Evolutionary conservation across 2,888 invertebrate genomes (phyloP).

Genomic region (Rhogogaster chlorosoma): DNA sequence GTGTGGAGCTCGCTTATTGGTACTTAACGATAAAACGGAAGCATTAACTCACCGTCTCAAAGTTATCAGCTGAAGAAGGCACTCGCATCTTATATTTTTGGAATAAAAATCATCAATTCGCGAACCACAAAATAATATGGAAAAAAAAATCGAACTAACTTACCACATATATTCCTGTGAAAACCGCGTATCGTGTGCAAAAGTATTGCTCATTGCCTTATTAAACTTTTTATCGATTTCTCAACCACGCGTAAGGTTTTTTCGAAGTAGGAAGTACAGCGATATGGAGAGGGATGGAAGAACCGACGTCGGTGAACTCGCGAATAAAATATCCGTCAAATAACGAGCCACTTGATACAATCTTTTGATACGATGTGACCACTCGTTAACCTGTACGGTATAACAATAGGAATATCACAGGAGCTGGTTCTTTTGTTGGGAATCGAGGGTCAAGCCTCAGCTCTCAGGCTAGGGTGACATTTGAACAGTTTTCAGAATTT

Average conservation of each 20-base stretch:
- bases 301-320: background rate
- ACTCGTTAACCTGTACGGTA: background rate
- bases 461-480: background rate
- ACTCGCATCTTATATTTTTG: background rate
- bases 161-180: too few relatives aligned
- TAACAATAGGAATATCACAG: background rate
- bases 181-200: background rate
- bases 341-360: slow-evolving; percentile 21
- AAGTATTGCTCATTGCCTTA: background rate
- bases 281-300: background rate
- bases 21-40: slow-evolving; percentile 45
- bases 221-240: background rate
- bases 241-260: background rate
- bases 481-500: slow-evolving; percentile 23
- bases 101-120: background rate
- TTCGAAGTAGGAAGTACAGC: background rate
- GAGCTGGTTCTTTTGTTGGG: background rate
- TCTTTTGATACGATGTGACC: slow-evolving; percentile 26
- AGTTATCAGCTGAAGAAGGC: slow-evolving; percentile 21
- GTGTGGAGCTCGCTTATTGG: slow-evolving; percentile 13
- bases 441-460: background rate
- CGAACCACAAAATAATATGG: too few relatives aligned
- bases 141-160: background rate
- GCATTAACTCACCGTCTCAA: background rate
- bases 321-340: slow-evolving; percentile 12